Base-by-base conservation (phyloP, 2,888 invertebrate genomes). In the Phengaris arion region DNA sequence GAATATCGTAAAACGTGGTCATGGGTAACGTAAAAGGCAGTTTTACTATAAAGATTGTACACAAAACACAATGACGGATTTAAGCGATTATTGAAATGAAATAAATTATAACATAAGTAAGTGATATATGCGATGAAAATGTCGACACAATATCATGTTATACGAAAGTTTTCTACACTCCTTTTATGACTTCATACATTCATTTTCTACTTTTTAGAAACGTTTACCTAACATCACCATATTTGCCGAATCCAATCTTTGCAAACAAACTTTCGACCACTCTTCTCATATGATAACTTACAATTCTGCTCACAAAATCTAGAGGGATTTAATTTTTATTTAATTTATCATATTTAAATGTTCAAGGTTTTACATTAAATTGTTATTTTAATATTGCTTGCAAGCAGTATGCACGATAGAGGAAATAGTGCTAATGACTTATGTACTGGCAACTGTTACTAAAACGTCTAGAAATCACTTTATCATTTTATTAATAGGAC, bases 261-360 rank as follows among this genome's bases (percentile, higher is more conserved):
- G 54, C 54, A 72, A 72, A 72, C 54, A 72, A 72, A 72, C 72
- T 72, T 72, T 72, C 72, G 52, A 70, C 70, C 35, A 72, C 52
- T 72, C 69, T 9, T 48, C 69, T 69, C 15, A 7, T 48, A 68
- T 46, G 15, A 13, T 68, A 68, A 68, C 45, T 6, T 68, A 46
- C 55, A 55, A n/a, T 46, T 46, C 45, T 46, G 6, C 46, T 13
- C 13, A 7, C 59, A 9, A 68, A 59, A 22, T 59, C 10, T 22
- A 59, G 22, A 22, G 15, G 48, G 8, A 9, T 59, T 15, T 22
- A 59, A 9, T 59, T 59, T 59, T 22, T 10, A 9, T 59, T 59
- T 59, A 9, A n/a, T n/a, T 15, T 2, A 15, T 9, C n/a, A 15
- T 15, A 7, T 57, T 15, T 57, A n/a, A 15, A 15, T 8, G n/a